Base-by-base conservation (phyloP, 2,113 vertebrate species). In the Lycaon pictus region DNA sequence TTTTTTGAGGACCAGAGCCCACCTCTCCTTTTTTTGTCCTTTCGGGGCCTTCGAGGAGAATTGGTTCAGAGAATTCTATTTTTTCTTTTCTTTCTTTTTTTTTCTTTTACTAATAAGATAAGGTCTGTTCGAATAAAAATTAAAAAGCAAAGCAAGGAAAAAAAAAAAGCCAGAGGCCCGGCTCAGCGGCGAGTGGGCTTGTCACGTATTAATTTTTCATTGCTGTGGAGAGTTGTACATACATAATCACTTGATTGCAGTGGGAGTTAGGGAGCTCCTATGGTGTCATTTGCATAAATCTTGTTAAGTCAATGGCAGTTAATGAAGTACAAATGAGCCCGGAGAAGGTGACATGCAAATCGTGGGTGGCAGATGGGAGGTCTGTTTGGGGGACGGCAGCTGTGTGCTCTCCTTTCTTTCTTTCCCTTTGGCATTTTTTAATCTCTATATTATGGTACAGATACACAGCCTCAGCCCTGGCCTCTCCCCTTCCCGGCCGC, bases 251-350 rank as follows among this genome's bases (percentile, higher is more conserved):
- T 99, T 99, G 99, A 99, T 99, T 99, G 99, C 99, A 98, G 99
- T 99, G 98, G 99, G 99, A 99, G 99, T 98, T 98, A 97, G 98
- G 82, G 98, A 98, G 98, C 98, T 98, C 99, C 99, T 98, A 94
- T 98, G 98, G 99, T 99, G 98, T 98, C 98, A 99, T 99, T 99
- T 99, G 99, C 99, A 99, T 99, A 99, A 99, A 99, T 99, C 99
- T 99, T 99, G 99, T 99, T 99, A 99, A 99, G 99, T 99, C 99
- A 99, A 99, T 99, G 99, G 99, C 99, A 98, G 99, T 99, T 99
- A 99, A 99, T 99, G 99, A 99, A 99, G 99, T 99, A 99, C 99
- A 99, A 99, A 99, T 99, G 99, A 99, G 99, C 98, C 99, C 98
- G 98, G 99, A 99, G 99, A 99, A 99, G 99, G 99, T 99, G 99